Conservation (phyloP, 64 coral and sea anemone species). For the Orbicella faveolata region DNA sequence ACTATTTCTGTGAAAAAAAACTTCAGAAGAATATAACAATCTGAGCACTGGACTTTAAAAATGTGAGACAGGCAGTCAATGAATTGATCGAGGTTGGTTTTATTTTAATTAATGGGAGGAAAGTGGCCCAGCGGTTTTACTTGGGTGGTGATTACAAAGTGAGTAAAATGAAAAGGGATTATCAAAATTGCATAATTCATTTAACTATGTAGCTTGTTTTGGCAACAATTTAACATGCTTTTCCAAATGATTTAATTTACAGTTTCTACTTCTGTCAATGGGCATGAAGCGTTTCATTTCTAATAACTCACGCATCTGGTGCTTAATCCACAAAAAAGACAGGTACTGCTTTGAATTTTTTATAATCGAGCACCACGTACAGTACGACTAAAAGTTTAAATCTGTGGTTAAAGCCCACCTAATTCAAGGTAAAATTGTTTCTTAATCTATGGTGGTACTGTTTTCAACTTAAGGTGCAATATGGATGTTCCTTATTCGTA, state of each 20-base stretch:
- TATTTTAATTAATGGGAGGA: constrained; percentile 3
- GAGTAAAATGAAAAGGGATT: not conserved
- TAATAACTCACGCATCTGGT: constrained; percentile 25
- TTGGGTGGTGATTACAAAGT: constrained; percentile 31
- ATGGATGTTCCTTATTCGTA: too few species aligned
- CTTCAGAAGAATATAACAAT: constrained; percentile 9
- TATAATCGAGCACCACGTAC: too few species aligned
- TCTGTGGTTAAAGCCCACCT: too few species aligned
- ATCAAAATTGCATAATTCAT: too few species aligned
- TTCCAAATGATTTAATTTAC: too few species aligned
- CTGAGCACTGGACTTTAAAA: constrained; percentile 5
- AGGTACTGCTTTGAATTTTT: not conserved
- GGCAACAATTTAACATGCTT: too few species aligned
- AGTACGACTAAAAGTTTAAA: too few species aligned
- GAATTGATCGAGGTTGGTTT: not conserved
- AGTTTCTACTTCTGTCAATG: not conserved
- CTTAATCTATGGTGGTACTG: too few species aligned
- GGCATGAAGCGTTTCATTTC: not conserved
- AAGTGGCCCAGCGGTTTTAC: constrained; percentile 6
- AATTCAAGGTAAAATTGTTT: too few species aligned
- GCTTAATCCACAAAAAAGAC: constrained; percentile 21
- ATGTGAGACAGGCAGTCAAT: constrained; percentile 20
- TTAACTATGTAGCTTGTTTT: too few species aligned
- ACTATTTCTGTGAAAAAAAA: constrained; percentile 26
- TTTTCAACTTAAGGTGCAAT: too few species aligned